phyloP scores from a whole-genome alignment of 2,888 invertebrate genomes.

The Nebria brevicollis region DNA sequence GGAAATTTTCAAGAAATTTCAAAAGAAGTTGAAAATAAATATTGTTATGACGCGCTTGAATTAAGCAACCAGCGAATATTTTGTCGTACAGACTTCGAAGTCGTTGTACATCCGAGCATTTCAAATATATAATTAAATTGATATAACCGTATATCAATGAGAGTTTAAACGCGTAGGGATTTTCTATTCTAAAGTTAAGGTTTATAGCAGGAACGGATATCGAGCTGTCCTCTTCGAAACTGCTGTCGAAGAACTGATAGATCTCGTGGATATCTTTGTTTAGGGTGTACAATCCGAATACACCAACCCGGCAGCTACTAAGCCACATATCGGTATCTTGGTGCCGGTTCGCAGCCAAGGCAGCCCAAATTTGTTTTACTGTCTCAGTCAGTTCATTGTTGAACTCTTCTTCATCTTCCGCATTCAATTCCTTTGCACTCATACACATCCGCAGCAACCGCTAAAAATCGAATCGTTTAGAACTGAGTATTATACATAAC shows the following conservation, averaged over 20 bases:
- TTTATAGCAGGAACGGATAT: neutral
- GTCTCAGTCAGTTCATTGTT: neutral
- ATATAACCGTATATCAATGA: neutral
- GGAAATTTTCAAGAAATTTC: neutral
- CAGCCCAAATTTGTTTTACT: neutral
- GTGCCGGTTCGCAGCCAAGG: neutral
- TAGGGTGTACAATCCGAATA: neutral
- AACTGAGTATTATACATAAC: neutral
- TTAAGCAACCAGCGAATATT: neutral
- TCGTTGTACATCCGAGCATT: neutral
- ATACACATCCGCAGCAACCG: neutral
- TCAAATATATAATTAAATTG: neutral
- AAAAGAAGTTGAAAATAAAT: neutral
- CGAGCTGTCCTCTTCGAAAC: neutral
- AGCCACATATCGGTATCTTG: slow-evolving; percentile 9
- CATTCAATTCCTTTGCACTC: neutral
- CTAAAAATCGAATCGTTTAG: neutral
- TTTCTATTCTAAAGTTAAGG: neutral
- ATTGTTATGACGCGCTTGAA: neutral
- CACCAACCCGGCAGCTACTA: slow-evolving; percentile 2
- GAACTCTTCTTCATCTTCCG: neutral
- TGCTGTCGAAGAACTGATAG: neutral
- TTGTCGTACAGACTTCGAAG: neutral
- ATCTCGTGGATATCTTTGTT: neutral
- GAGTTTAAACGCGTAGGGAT: neutral